Evolutionary conservation across 2,113 vertebrate species (phyloP).

Genomic region (Gracilinanus agilis): DNA sequence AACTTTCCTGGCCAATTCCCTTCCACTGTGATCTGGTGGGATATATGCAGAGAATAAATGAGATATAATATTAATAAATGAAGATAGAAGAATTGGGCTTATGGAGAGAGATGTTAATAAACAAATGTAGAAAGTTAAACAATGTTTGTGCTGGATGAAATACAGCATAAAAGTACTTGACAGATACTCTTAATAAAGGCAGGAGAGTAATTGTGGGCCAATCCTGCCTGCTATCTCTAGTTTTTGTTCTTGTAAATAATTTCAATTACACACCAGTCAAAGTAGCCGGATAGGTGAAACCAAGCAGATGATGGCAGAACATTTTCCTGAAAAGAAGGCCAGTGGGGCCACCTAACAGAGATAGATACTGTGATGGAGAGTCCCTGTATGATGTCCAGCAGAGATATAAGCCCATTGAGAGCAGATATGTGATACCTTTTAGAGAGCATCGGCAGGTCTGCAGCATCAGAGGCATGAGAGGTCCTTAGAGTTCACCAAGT

Average conservation of each 20-base stretch:
- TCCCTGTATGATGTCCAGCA: neutral
- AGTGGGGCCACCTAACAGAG: neutral
- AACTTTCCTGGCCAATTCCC: neutral
- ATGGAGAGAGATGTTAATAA: neutral
- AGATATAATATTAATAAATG: neutral
- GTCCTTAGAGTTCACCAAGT: neutral
- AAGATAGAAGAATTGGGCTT: neutral
- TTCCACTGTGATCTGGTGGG: neutral
- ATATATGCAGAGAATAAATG: neutral
- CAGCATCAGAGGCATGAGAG: neutral
- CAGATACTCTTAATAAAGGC: neutral
- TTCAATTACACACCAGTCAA: neutral
- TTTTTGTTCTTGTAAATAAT: neutral
- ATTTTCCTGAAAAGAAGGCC: neutral
- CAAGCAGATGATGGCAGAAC: neutral
- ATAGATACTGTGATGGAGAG: neutral
- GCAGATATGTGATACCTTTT: neutral
- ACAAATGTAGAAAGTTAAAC: neutral
- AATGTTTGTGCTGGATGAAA: neutral
- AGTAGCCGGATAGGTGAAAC: neutral
- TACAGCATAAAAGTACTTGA: neutral
- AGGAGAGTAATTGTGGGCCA: neutral
- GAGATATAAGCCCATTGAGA: neutral
- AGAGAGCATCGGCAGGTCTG: neutral
- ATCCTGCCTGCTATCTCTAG: neutral